Conservation (phyloP, 92 coral and sea anemone species). For the Parazoanthus swiftii region DNA sequence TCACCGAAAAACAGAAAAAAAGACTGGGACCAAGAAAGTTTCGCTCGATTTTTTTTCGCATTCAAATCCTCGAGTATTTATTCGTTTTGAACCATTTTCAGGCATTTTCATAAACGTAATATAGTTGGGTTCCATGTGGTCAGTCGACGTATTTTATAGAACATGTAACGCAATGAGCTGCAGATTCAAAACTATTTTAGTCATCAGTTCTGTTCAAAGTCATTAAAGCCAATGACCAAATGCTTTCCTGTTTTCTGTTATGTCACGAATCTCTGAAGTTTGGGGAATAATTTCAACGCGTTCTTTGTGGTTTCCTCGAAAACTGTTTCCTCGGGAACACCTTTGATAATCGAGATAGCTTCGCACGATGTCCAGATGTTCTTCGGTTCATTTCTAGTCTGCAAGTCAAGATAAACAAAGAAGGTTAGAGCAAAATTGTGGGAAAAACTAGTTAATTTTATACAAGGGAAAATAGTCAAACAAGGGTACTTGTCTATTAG, state of each 20-base stretch:
- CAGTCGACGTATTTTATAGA: background rate
- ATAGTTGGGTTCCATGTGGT: too few species aligned
- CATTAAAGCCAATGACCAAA: background rate
- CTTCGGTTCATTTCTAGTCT: constrained; percentile 96
- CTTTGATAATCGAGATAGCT: constrained; percentile 86
- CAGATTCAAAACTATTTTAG: background rate
- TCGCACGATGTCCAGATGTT: constrained; percentile 77
- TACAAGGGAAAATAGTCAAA: too few species aligned
- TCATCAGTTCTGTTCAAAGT: background rate
- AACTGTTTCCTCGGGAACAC: constrained; percentile 72
- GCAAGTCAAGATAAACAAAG: background rate
- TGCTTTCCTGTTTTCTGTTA: constrained; percentile 16
- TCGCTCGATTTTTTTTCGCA: too few species aligned
- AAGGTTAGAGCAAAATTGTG: background rate
- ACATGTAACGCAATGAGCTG: background rate
- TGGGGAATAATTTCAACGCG: constrained; percentile 90
- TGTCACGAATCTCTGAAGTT: constrained; percentile 73
- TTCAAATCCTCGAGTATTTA: too few species aligned
- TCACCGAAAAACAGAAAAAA: too few species aligned
- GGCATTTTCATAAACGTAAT: too few species aligned
- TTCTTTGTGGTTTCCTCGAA: constrained; percentile 92
- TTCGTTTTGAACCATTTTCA: background rate
- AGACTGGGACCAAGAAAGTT: too few species aligned
- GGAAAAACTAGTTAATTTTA: too few species aligned
- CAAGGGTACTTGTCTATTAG: too few species aligned